A percentile compares a stretch with the other conserved stretches of the same genome.
phyloP scores from a whole-genome alignment of 2,888 invertebrate genomes.

The Mythimna lalbum region DNA sequence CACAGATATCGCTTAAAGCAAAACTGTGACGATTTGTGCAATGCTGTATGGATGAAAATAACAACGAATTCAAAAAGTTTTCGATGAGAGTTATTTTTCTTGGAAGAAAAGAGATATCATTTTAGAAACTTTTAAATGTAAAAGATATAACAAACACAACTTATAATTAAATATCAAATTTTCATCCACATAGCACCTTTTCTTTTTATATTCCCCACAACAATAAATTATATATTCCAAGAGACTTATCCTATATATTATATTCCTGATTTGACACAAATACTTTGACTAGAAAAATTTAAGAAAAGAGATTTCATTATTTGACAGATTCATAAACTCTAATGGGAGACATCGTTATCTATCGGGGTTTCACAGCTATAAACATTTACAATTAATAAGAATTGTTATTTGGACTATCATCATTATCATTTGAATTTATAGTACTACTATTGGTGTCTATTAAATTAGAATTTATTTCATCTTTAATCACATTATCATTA shows the following conservation, averaged over 20 bases:
- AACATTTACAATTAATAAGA: conserved; percentile 76
- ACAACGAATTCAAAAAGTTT: not conserved
- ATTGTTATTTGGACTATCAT: conserved; percentile 87
- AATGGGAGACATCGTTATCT: conserved; percentile 74
- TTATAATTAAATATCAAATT: conserved; percentile 4
- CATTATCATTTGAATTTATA: conserved; percentile 77
- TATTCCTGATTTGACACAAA: conserved; percentile 59
- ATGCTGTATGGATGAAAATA: conserved; percentile 47
- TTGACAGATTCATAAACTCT: conserved; percentile 64
- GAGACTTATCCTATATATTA: conserved; percentile 46
- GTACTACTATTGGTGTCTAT: conserved; percentile 76
- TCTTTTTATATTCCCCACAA: conserved; percentile 42
- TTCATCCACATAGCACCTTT: conserved; percentile 60
- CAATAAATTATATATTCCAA: conserved; percentile 41
- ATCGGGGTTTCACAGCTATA: conserved; percentile 77
- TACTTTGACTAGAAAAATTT: conserved; percentile 61
- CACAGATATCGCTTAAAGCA: conserved; percentile 35
- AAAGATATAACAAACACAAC: not conserved
- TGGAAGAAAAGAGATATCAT: not conserved
- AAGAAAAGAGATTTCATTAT: conserved; percentile 61
- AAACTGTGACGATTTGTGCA: conserved; percentile 18
- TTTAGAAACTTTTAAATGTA: not conserved
- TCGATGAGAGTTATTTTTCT: not conserved
- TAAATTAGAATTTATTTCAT: conserved; percentile 87
- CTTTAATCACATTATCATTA: conserved; percentile 73